Percentiles rank a stretch among this genome's conserved stretches.
Conservation (phyloP, 2,888 invertebrate genomes). For the Maniola hyperantus region DNA sequence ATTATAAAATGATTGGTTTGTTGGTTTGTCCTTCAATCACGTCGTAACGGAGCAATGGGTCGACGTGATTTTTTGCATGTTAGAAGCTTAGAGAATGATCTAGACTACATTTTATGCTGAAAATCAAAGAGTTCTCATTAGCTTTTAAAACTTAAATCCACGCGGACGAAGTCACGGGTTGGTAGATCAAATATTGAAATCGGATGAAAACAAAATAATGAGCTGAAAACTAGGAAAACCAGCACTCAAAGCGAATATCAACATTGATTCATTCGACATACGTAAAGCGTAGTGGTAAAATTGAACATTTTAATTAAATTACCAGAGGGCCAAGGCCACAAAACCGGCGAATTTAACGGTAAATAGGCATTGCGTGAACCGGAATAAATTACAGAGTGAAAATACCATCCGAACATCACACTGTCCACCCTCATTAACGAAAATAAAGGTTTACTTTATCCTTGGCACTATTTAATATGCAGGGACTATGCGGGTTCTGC, state of each 20-base stretch:
- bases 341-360: conserved; percentile 9
- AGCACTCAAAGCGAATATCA: neutral
- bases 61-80: no score
- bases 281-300: neutral
- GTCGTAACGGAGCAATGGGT: no score
- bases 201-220: no score
- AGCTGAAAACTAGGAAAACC: neutral
- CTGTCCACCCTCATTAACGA: conserved; percentile 14
- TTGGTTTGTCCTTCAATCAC: no score
- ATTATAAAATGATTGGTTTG: no score
- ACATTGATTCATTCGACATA: neutral
- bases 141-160: no score
- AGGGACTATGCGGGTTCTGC: neutral
- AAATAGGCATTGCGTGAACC: conserved; percentile 8
- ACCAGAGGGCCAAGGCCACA: neutral
- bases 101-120: no score
- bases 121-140: no score
- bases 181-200: no score
- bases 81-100: no score
- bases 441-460: conserved; percentile 6
- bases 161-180: no score
- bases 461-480: conserved; percentile 11
- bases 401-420: neutral
- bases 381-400: conserved; percentile 14
- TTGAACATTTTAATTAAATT: conserved; percentile 10